Evolutionary conservation across 64 coral and sea anemone species (phyloP), one percentile per base, ranked within the genome.

Genomic region (Orbicella faveolata): DNA sequence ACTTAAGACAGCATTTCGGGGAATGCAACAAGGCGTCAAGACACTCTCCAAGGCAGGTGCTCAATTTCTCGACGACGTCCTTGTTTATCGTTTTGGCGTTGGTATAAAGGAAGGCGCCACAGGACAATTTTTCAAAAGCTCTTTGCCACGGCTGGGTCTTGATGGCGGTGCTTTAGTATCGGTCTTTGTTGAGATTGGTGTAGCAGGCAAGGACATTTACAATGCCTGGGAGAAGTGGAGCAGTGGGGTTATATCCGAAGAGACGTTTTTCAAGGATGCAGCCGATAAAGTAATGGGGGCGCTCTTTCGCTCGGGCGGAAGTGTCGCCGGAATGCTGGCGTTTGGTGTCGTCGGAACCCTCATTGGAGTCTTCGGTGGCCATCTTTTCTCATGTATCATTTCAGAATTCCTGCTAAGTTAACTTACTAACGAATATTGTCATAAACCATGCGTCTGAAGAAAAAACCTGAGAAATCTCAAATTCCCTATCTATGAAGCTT

Each of bases 321-420:
- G 90, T 6, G 13, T 34, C n/a, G 11, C 84, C 12, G 90, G 90
- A 44, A 63, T 81, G 63, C 17, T 17, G 30, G 30, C 30, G 30
- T 30, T 30, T 30, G 30, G 30, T 2, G 13, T 74, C 14, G 34
- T 85, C 25, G 81, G 64, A 34, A 65, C 14, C 63, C 19, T 90
- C 9, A 26, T 70, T 44, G 80, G 90, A 33, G 90, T 74, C 19
- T 23, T 54, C 23, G 23, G 63, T 5, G 90, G 90, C 0, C 73
- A 76, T 35, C 25, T 53, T 14, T 0, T 80, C 9, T 1, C 19
- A 72, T 25, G 25, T 25, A 7, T 72, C 67, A 53, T 53, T 10
- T 53, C 52, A 53, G 52, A 53, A 53, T 30, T 30, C 30, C 30
- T 30, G 30, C 30, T 30, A 30, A 30, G 30, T 30, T 30, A 30